A percentile compares a stretch with the other conserved stretches of the same genome.
These are phyloP conservation scores for Azorinus chamasolen DNA, from an alignment of 2,888 invertebrate genomes.

Conservation along the genomic window DNA sequence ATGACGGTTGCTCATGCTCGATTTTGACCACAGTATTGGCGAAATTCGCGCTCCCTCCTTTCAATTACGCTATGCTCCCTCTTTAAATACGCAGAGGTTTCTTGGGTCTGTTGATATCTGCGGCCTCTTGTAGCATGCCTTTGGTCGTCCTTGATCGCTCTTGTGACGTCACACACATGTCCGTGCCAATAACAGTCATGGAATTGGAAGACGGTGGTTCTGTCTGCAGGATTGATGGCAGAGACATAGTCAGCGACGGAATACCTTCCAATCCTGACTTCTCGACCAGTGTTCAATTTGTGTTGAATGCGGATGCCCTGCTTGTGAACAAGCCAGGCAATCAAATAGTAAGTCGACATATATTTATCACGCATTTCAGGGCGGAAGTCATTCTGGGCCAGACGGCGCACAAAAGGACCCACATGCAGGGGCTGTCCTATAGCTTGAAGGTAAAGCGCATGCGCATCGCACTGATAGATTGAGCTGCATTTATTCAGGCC, in stretches of 20 bases:
- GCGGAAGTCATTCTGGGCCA: constrained; percentile 31
- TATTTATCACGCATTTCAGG: constrained; percentile 37
- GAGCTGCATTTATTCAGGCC: constrained; percentile 30
- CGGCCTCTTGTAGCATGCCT: constrained; percentile 12
- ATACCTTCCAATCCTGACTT: constrained; percentile 29
- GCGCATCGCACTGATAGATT: constrained; percentile 49
- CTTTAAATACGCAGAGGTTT: constrained; percentile 17
- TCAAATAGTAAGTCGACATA: constrained; percentile 32
- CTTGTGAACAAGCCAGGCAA: constrained; percentile 30
- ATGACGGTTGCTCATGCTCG: too few relatives aligned
- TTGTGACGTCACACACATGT: too few relatives aligned
- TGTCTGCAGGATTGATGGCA: too few relatives aligned
- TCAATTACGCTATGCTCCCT: constrained; percentile 17
- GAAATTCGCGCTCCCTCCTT: constrained; percentile 45
- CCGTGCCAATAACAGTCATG: constrained; percentile 48
- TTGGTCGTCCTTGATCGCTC: too few relatives aligned
- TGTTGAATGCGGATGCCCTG: constrained; percentile 12
- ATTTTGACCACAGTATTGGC: constrained; percentile 15
- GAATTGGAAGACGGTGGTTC: too few relatives aligned
- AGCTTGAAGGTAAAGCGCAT: constrained; percentile 43
- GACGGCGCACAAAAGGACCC: constrained; percentile 39
- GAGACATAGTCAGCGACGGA: constrained; percentile 30
- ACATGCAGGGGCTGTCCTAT: constrained; percentile 48
- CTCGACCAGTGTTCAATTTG: constrained; percentile 16
- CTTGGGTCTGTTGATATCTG: constrained; percentile 11